These are phyloP conservation scores for Odontophorus gujanensis DNA, from an alignment of 2,113 vertebrate species.

Conservation along the genomic window DNA sequence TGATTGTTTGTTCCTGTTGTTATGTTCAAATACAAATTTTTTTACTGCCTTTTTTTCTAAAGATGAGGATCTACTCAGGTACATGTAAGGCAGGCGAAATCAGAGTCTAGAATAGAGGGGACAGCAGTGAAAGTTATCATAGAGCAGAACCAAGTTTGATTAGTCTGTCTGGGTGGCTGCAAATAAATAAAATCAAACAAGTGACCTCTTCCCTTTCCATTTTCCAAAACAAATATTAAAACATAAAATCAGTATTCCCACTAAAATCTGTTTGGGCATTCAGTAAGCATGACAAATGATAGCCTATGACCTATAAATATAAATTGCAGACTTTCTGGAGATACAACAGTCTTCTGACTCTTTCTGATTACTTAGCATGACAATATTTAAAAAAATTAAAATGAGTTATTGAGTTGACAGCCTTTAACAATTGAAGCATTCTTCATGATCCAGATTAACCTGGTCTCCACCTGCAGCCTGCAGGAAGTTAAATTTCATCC, in stretches of 20 bases:
- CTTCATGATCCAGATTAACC: neutral
- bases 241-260: constrained; percentile 23
- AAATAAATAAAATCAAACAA: constrained; percentile 21
- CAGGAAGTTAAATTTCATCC: neutral
- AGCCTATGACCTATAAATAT: neutral
- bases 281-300: constrained; percentile 15
- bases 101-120: neutral
- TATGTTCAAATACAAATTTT: neutral
- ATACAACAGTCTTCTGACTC: neutral
- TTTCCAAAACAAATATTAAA: constrained; percentile 41
- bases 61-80: neutral
- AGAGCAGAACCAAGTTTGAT: neutral
- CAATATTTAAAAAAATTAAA: neutral
- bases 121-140: neutral
- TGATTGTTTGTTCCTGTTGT: neutral
- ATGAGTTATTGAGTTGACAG: neutral
- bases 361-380: neutral
- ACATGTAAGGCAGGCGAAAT: neutral
- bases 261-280: constrained; percentile 21
- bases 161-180: neutral
- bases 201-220: constrained; percentile 20
- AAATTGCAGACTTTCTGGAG: neutral
- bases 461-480: neutral
- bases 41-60: neutral
- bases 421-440: neutral